Base-by-base conservation (phyloP, 2,113 vertebrate species). In the Erythrocercus mccallii region DNA sequence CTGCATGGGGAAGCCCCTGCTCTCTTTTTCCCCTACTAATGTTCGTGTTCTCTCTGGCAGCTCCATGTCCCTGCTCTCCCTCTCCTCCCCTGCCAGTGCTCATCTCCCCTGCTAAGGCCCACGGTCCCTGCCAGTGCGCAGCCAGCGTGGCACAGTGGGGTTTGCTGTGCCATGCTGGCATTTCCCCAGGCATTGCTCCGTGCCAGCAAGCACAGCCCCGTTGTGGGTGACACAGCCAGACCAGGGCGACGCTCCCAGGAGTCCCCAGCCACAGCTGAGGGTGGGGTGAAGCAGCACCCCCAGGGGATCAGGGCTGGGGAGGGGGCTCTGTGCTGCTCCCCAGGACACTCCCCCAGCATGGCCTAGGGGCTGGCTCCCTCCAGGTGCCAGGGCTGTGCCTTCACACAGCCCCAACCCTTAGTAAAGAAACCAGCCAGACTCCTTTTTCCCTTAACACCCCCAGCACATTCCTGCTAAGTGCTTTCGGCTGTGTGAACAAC, bases 21-120 rank as follows among this genome's bases (percentile, higher is more conserved):
- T 78, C 21, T 37, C 25, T 62, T 33, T 14, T 2, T 31, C 10
- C 58, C 45, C 35, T 45, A 40, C 22, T 47, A 3, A 80, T 7
- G 9, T 24, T 33, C 2, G 1, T 5, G 6, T 16, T 30, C 18
- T 38, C 20, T 24, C 42, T 45, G 44, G 54, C 35, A 82, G 51
- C 58, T 35, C 14, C 16, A 2, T 1, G 0, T 21, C 16, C 28
- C 48, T 76, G 71, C 54, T 27, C 1, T 42, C n/a, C 2, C 21
- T 40, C 7, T 45, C 17, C n/a, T 68, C 17, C 30, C 54, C 51
- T 73, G 60, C 15, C 66, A 31, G 35, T 37, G 66, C 48, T 45
- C 45, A 28, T 18, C 27, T 69, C 54, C 27, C 62, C 57, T 35
- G n/a, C 23, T 38, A 28, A 53, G 0, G 0, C 40, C 44, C 44